Percentiles rank a stretch among this genome's conserved stretches.
These are phyloP conservation scores for Telmatochromis bifrenatus DNA, from an alignment of 2,113 vertebrate genomes.

Conservation along the genomic window DNA sequence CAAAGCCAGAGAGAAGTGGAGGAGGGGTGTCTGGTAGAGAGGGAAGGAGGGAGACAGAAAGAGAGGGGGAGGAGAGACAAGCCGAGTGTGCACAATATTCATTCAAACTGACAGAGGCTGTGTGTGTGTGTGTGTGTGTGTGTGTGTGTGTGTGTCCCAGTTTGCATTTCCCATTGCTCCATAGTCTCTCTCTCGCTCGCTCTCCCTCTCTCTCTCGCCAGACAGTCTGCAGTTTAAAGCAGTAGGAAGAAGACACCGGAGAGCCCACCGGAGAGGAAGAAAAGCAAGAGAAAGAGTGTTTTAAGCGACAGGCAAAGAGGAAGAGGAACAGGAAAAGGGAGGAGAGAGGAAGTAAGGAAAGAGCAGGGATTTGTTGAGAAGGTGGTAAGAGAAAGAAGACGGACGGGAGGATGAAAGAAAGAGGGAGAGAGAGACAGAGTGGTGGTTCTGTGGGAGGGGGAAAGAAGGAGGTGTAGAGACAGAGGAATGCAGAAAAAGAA, in stretches of 20 bases:
- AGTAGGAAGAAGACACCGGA: conserved; percentile 47
- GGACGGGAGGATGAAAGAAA: conserved; percentile 3
- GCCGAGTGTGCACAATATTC: conserved; percentile 67
- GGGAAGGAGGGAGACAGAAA: conserved; percentile 13
- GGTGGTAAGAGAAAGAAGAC: background rate
- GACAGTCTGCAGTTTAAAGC: conserved; percentile 60
- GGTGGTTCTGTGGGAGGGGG: conserved; percentile 15
- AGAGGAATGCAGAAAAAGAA: conserved; percentile 36
- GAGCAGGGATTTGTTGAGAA: background rate
- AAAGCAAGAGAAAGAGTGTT: conserved; percentile 7
- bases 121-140: conserved; percentile 42
- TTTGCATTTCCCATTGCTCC: conserved; percentile 59
- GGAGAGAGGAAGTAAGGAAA: background rate
- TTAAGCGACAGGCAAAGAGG: background rate
- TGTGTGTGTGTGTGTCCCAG: conserved; percentile 54
- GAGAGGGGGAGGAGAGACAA: conserved; percentile 47
- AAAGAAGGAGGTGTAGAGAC: conserved; percentile 7
- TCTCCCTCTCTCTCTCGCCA: conserved; percentile 7
- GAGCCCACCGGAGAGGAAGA: conserved; percentile 8
- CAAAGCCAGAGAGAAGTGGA: conserved; percentile 43
- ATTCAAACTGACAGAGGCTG: conserved; percentile 72
- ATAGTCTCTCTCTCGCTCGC: background rate
- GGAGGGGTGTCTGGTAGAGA: conserved; percentile 52
- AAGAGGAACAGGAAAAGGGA: background rate
- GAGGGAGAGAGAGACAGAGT: conserved; percentile 3